Base-by-base conservation (phyloP, 2,113 vertebrate genomes). In the Mormyrus iriodes region DNA sequence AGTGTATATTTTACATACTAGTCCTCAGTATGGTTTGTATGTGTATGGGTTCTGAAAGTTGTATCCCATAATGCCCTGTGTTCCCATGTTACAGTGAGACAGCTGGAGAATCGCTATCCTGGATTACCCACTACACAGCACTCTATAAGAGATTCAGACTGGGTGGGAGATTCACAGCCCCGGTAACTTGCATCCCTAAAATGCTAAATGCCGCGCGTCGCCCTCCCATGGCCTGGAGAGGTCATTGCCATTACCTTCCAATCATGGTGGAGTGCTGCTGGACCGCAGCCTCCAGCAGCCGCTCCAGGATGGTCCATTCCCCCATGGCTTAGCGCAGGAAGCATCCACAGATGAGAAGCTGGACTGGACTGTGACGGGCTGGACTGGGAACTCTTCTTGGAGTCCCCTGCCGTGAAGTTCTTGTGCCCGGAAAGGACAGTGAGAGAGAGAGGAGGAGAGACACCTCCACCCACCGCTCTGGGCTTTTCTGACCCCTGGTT, bases 191-290 rank as follows among this genome's bases (percentile, higher is more conserved):
- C 19, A 15, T 4, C 65, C 58, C 55, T n/a, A 46, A 79, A 79
- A 79, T 13, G 19, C 17, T 6, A 1, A 79, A 79, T 79, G 73
- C 35, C 87, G 42, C 55, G 55, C 55, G 12, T 58, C 55, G 7
- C 53, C 53, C 61, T 61, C 88, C 48, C 58, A 49, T 31, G 48
- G 5, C 69, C 69, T 35, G 69, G 15, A 17, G 52, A 58, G 86
- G 79, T 42, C 17, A 42, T 42, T 5, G 90, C 39, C n/a, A 97
- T 97, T 97, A 99, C 98, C 98, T 98, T 94, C 98, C 98, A 90
- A 99, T 99, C 98, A 99, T 99, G 92, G 98, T 99, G 91, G 98
- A 99, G 96, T 99, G 98, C 96, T 99, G 98, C 96, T 99, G 98
- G 91, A 99, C 98, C 3, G 98, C 98, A 35, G 98, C 98, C 96